Evolutionary conservation across 92 coral and sea anemone genomes (phyloP).

Genomic region (Parazoanthus darwini): DNA sequence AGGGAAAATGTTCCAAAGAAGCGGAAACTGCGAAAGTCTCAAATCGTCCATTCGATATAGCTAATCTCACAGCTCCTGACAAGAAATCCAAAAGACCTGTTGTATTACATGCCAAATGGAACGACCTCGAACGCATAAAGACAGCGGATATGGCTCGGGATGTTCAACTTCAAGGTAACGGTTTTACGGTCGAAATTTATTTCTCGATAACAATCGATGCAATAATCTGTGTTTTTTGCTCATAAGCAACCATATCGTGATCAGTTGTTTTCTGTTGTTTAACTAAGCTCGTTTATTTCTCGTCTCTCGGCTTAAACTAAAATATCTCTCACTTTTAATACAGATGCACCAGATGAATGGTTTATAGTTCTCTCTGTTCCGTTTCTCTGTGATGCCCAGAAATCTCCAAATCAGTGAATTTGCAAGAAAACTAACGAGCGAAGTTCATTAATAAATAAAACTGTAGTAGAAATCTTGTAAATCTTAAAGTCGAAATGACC

Average conservation of each 20-base stretch:
- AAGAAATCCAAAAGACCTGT: slow-evolving; percentile 55
- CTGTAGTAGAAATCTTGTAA: slow-evolving; percentile 35
- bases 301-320: slow-evolving; percentile 35
- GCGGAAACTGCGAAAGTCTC: slow-evolving; percentile 43
- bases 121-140: slow-evolving; percentile 12
- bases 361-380: not conserved
- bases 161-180: slow-evolving; percentile 27
- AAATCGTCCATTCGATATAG: slow-evolving; percentile 86
- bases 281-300: slow-evolving; percentile 19
- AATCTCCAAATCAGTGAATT: slow-evolving; percentile 26
- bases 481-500: slow-evolving; percentile 8
- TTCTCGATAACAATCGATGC: slow-evolving; percentile 17
- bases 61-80: slow-evolving; percentile 80
- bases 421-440: slow-evolving; percentile 29
- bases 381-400: not conserved
- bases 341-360: slow-evolving; percentile 24
- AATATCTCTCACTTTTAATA: slow-evolving; percentile 20
- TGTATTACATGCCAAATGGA: slow-evolving; percentile 8
- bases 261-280: slow-evolving; percentile 17
- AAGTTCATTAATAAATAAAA: slow-evolving; percentile 45
- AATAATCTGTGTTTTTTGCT: slow-evolving; percentile 25
- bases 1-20: slow-evolving; percentile 33
- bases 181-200: slow-evolving; percentile 21
- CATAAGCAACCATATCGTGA: slow-evolving; percentile 26
- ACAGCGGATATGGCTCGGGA: slow-evolving; percentile 1